Percentiles rank a stretch among this genome's conserved stretches.
Conservation (phyloP, 2,888 invertebrate species). For the Eumerus sabulonum region DNA sequence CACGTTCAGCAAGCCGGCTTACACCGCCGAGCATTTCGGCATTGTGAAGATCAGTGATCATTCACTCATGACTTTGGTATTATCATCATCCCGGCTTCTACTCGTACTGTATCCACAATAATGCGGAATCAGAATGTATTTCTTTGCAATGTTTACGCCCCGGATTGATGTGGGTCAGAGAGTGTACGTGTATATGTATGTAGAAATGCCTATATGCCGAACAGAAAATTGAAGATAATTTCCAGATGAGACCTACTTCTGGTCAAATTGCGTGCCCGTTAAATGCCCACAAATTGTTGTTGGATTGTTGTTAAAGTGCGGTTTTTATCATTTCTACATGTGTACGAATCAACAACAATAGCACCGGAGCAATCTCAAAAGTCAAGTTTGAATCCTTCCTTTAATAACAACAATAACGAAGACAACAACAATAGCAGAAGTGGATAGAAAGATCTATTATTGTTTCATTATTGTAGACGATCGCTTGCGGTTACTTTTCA, state of each 20-base stretch:
- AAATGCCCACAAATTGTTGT: conserved; percentile 8
- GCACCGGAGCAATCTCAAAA: not conserved
- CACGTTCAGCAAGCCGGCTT: no score
- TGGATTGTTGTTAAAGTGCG: not conserved
- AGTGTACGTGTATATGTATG: no score
- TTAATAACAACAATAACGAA: not conserved
- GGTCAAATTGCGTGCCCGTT: conserved; percentile 38
- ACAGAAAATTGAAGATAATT: conserved; percentile 49
- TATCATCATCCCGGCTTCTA: no score
- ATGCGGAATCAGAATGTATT: not conserved
- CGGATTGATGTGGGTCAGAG: conserved; percentile 45
- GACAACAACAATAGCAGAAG: not conserved
- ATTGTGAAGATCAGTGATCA: no score
- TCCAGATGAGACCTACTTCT: conserved; percentile 43
- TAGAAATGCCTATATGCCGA: conserved; percentile 19
- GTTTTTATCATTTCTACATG: conserved; percentile 37
- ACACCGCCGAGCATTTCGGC: no score
- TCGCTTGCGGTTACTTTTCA: conserved; percentile 45
- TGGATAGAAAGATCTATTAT: no score
- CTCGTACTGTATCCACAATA: not conserved
- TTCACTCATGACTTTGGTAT: no score
- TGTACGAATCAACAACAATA: not conserved
- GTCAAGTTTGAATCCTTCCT: conserved; percentile 1
- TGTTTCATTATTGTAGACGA: conserved; percentile 26
- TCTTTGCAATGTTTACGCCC: conserved; percentile 24